phyloP scores from a whole-genome alignment of 2,888 invertebrate genomes.

The Mythimna loreyi region DNA sequence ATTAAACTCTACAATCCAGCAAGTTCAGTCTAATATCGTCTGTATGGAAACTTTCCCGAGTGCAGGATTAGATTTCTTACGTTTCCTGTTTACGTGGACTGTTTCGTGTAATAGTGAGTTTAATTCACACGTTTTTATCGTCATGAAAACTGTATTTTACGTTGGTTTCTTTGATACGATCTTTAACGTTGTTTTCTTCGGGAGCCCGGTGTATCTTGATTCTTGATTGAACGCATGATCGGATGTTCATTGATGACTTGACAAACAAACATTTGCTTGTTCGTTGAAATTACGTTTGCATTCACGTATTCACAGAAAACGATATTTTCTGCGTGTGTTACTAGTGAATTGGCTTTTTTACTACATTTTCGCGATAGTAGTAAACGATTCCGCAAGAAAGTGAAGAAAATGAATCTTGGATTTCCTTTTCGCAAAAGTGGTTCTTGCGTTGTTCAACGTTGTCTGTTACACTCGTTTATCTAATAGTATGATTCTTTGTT shows the following conservation, averaged over 20 bases:
- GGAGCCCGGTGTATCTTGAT: constrained; percentile 31
- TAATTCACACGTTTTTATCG: constrained; percentile 59
- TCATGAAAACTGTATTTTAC: constrained; percentile 58
- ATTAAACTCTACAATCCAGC: constrained; percentile 40
- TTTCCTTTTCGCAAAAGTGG: neutral
- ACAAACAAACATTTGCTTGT: constrained; percentile 45
- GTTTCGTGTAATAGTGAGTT: constrained; percentile 52
- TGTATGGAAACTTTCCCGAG: constrained; percentile 22
- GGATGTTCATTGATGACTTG: constrained; percentile 55
- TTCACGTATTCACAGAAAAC: constrained; percentile 32
- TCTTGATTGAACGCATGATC: constrained; percentile 52
- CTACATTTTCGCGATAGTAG: constrained; percentile 13
- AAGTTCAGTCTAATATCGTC: constrained; percentile 36
- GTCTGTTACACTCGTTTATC: neutral
- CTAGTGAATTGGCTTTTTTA: constrained; percentile 14
- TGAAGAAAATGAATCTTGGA: neutral
- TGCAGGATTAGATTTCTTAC: constrained; percentile 59
- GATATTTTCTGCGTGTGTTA: constrained; percentile 17
- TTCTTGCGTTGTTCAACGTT: neutral
- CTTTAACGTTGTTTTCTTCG: constrained; percentile 54
- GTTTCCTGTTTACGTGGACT: constrained; percentile 62
- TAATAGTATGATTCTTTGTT: constrained; percentile 4
- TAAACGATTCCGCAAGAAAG: constrained; percentile 11
- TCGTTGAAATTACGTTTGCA: constrained; percentile 47
- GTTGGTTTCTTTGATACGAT: constrained; percentile 60